Conservation (phyloP, 2,113 vertebrate species). For the Crotalus helleri region DNA sequence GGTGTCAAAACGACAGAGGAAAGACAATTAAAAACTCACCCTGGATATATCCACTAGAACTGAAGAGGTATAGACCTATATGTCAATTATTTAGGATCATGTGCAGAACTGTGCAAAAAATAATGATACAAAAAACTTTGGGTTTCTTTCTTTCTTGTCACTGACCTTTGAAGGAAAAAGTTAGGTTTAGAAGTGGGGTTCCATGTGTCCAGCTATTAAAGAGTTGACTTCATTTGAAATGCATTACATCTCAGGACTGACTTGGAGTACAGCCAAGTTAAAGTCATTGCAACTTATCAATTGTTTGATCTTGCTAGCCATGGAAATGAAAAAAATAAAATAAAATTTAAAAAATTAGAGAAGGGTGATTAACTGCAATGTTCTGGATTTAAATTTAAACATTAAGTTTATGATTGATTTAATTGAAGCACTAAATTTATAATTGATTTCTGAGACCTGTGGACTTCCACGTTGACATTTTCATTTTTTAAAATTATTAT, state of each 20-base stretch:
- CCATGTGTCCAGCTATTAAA: slow-evolving; percentile 64
- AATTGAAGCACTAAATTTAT: slow-evolving; percentile 7
- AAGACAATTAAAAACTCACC: slow-evolving; percentile 29
- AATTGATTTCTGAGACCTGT: not conserved
- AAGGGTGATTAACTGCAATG: slow-evolving; percentile 59
- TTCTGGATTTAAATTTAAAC: slow-evolving; percentile 42
- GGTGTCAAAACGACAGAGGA: not conserved
- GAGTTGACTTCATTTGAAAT: slow-evolving; percentile 58
- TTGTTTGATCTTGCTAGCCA: slow-evolving; percentile 64
- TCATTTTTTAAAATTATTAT: not conserved
- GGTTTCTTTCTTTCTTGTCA: slow-evolving; percentile 54
- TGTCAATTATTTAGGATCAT: slow-evolving; percentile 40
- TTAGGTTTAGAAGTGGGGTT: slow-evolving; percentile 61
- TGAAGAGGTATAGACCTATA: not conserved
- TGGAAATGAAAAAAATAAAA: slow-evolving; percentile 55
- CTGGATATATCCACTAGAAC: slow-evolving; percentile 29
- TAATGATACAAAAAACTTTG: slow-evolving; percentile 55
- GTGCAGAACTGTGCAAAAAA: slow-evolving; percentile 50
- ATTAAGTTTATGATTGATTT: not conserved
- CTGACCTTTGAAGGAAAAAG: slow-evolving; percentile 62
- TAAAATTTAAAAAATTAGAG: slow-evolving; percentile 54
- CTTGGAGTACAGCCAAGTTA: slow-evolving; percentile 58
- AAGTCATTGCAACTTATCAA: slow-evolving; percentile 61
- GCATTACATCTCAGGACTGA: slow-evolving; percentile 50
- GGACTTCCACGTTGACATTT: not conserved